These are phyloP conservation scores for Dysidea cf. avara DNA, from an alignment of 37 sponge, comb jelly and placozoan genomes.

Conservation along the genomic window DNA sequence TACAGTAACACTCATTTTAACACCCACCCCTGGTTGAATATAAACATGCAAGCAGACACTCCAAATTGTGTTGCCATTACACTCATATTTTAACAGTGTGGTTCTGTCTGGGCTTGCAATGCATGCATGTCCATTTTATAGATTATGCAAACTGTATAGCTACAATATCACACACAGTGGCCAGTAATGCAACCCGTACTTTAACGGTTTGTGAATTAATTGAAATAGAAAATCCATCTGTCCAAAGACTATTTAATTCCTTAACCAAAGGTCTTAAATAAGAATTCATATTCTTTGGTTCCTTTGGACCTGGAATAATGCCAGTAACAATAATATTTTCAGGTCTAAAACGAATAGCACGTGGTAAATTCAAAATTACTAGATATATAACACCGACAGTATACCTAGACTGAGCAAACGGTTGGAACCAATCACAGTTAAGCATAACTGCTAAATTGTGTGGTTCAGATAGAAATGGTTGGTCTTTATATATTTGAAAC, in stretches of 20 bases:
- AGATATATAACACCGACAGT: conserved; percentile 29
- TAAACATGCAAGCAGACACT: too few species aligned
- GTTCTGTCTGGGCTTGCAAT: too few species aligned
- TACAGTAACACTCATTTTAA: too few species aligned
- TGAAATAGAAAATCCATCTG: not conserved
- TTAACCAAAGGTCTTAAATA: not conserved
- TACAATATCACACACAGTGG: too few species aligned
- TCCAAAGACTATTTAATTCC: not conserved
- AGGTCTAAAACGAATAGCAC: conserved; percentile 3
- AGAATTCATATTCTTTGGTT: conserved; percentile 10
- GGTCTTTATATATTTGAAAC: not conserved
- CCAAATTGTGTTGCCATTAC: too few species aligned
- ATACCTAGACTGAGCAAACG: conserved; percentile 6
- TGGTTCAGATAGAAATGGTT: not conserved
- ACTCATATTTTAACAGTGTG: too few species aligned
- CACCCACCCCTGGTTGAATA: too few species aligned
- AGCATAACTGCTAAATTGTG: not conserved
- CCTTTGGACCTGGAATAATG: conserved; percentile 24
- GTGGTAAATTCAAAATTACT: conserved; percentile 15
- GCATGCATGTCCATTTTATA: too few species aligned
- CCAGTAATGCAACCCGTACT: too few species aligned
- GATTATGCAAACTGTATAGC: too few species aligned
- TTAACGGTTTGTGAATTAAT: too few species aligned
- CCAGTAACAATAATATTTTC: conserved; percentile 28
- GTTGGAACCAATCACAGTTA: conserved; percentile 24